Base-by-base conservation (phyloP, 1,140 invertebrate species). In the Polypedilum vanderplanki region DNA sequence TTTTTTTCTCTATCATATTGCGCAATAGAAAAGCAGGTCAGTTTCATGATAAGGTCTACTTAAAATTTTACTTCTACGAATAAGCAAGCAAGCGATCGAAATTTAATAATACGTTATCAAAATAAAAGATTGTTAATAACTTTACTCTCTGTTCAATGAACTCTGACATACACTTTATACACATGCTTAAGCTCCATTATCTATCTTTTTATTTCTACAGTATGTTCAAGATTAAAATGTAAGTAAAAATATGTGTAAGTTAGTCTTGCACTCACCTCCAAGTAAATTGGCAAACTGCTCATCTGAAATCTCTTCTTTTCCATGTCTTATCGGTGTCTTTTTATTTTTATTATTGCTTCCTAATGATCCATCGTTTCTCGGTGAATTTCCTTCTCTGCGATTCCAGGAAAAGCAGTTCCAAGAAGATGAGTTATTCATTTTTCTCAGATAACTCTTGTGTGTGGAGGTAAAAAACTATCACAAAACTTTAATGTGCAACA, bases 351-450 rank as follows among this genome's bases (percentile, higher is more conserved):
- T 70, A 18, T n/a, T 70, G 65, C 9, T 70, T 20, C 18, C 20
- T 18, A 4, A 70, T 70, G 46, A 57, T 57, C 46, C 46, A 57
- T 57, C 46, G 4, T 57, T 57, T 18, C 17, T 70, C 24, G 24
- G 24, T 2, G 65, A 70, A 20, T 70, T 70, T 1, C 46, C 10
- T n/a, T 15, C 46, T 15, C 20, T 70, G 4, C 65, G 65, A 70
- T 7, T 70, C 65, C 65, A 70, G 20, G 65, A 70, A 22, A 70
- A 70, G 20, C 65, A 70, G 65, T 70, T 70, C 65, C 65, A 70
- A 70, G 65, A 70, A 70, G 65, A 70, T 70, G 65, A 70, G 65
- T 70, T 70, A 70, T 70, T 70, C 65, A 70, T 70, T 70, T 70
- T 18, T 70, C 9, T 7, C 65, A 22, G 9, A 18, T 20, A 20